A percentile compares a stretch with the other conserved stretches of the same genome.
phyloP scores from a whole-genome alignment of 2,888 invertebrate species.

The Dorcus hopei region DNA sequence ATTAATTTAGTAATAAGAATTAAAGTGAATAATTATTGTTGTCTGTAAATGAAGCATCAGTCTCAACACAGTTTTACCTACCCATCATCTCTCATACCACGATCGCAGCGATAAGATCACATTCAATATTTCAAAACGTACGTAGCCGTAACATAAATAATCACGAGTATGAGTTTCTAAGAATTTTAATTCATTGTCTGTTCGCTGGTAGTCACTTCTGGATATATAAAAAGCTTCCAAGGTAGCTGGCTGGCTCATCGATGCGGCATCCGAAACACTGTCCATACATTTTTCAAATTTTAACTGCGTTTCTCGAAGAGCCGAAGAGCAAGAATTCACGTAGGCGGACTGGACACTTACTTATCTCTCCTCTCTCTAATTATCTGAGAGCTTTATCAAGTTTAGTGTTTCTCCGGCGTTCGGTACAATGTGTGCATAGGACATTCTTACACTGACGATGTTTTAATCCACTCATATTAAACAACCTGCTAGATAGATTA shows the following conservation, averaged over 20 bases:
- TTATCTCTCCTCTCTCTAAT: slow-evolving; percentile 46
- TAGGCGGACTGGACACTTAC: slow-evolving; percentile 39
- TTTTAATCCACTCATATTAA: slow-evolving; percentile 34
- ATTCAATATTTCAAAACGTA: slow-evolving; percentile 40
- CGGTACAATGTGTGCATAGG: slow-evolving; percentile 34
- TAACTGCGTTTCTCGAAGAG: slow-evolving; percentile 26
- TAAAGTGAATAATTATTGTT: no score
- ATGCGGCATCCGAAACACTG: slow-evolving; percentile 26
- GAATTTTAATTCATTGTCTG: slow-evolving; percentile 42
- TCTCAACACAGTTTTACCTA: no score
- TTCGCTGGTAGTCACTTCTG: slow-evolving; percentile 35
- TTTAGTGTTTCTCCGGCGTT: slow-evolving; percentile 39
- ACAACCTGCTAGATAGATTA: slow-evolving; percentile 33
- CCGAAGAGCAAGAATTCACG: slow-evolving; percentile 24
- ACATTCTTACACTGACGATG: slow-evolving; percentile 31
- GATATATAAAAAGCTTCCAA: slow-evolving; percentile 31
- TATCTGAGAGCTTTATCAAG: slow-evolving; percentile 46
- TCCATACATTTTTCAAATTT: slow-evolving; percentile 34
- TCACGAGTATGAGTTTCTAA: slow-evolving; percentile 40
- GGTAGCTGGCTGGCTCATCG: slow-evolving; percentile 27
- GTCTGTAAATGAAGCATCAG: no score
- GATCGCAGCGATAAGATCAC: slow-evolving; percentile 39
- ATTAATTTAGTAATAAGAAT: no score
- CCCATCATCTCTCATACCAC: slow-evolving; percentile 23
- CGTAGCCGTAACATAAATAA: slow-evolving; percentile 40